Evolutionary conservation across 2,888 invertebrate species (phyloP).

Genomic region (Dorcus parallelipipedus): DNA sequence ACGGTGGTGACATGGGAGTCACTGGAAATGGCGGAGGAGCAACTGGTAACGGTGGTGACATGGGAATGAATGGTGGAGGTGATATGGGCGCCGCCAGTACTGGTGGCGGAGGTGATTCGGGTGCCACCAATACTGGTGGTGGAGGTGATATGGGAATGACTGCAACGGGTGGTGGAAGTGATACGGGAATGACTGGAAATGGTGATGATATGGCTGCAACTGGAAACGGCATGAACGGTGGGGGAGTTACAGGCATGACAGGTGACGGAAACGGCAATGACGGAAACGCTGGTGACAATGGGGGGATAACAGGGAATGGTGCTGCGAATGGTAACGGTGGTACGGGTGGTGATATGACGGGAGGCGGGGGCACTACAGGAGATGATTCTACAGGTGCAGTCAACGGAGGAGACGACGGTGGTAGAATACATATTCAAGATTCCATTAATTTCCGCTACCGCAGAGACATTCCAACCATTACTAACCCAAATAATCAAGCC

Average conservation of each 20-base stretch:
- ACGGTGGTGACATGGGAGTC: conserved; percentile 3
- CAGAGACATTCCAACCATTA: conserved; percentile 27
- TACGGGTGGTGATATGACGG: conserved; percentile 1
- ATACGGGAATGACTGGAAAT: conserved; percentile 8
- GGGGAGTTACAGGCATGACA: conserved; percentile 17
- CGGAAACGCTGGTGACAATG: conserved; percentile 43
- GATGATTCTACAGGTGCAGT: conserved; percentile 35
- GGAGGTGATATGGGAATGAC: conserved; percentile 14
- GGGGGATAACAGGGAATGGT: conserved; percentile 47
- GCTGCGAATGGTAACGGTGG: conserved; percentile 16
- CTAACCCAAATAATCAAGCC: conserved; percentile 44
- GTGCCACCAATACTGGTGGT: conserved; percentile 13
- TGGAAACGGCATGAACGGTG: not conserved
- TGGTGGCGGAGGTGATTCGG: conserved; percentile 6
- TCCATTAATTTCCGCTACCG: conserved; percentile 39
- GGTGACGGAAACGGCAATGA: conserved; percentile 37
- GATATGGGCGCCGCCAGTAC: conserved; percentile 1
- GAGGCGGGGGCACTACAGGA: not conserved
- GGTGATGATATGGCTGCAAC: conserved; percentile 3
- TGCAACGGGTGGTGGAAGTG: conserved; percentile 8
- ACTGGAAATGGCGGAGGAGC: conserved; percentile 13
- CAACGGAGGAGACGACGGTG: conserved; percentile 30
- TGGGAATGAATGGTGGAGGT: conserved; percentile 5
- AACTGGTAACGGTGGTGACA: conserved; percentile 14
- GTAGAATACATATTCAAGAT: conserved; percentile 15